A percentile compares a stretch with the other conserved stretches of the same genome.
phyloP scores from a whole-genome alignment of 2,888 invertebrate species.

The Agonopterix arenella region DNA sequence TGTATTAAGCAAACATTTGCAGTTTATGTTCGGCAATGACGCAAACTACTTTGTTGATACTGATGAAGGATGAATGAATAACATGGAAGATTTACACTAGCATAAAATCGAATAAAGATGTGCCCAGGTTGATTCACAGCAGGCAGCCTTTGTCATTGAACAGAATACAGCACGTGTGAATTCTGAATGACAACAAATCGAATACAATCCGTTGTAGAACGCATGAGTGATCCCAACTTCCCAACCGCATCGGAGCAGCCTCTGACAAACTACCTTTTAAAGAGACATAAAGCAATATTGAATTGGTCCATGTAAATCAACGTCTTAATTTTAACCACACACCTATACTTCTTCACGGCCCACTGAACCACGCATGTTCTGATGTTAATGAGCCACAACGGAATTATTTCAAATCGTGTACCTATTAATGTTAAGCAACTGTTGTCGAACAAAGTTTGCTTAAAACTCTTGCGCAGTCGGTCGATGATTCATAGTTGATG shows the following conservation, averaged over 20 bases:
- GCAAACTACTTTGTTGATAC: too few relatives aligned
- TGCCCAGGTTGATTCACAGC: too few relatives aligned
- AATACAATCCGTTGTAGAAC: too few relatives aligned
- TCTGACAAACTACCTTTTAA: not conserved
- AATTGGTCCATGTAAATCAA: conserved; percentile 22
- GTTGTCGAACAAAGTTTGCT: conserved; percentile 11
- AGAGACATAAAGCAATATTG: not conserved
- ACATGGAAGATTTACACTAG: too few relatives aligned
- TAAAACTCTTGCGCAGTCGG: conserved; percentile 23
- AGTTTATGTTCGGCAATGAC: too few relatives aligned
- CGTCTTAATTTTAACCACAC: conserved; percentile 43
- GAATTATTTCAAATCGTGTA: conserved; percentile 23
- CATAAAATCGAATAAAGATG: too few relatives aligned
- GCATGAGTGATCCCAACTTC: too few relatives aligned
- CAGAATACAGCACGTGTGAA: too few relatives aligned
- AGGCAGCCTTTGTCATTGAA: too few relatives aligned
- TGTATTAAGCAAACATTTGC: too few relatives aligned
- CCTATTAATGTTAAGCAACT: conserved; percentile 8
- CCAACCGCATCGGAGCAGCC: not conserved
- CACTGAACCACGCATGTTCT: conserved; percentile 35
- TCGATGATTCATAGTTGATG: conserved; percentile 29
- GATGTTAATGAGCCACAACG: conserved; percentile 40
- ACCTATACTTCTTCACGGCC: conserved; percentile 34
- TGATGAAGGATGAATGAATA: too few relatives aligned
- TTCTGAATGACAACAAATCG: too few relatives aligned